Base-by-base conservation (phyloP, 2,113 vertebrate species). In the Pimephales promelas region DNA sequence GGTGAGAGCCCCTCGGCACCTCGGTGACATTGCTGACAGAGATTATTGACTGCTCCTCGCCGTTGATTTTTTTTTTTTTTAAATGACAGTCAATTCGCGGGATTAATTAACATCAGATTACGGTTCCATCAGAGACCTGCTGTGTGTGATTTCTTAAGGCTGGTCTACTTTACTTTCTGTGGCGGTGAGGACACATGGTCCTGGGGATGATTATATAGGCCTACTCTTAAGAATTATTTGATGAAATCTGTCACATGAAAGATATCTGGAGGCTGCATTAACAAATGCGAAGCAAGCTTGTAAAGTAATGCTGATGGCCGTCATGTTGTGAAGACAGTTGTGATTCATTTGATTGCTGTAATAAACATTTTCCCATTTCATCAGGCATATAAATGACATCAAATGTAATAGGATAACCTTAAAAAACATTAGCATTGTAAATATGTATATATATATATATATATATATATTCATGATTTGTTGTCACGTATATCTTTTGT, bases 71-170 rank as follows among this genome's bases (percentile, higher is more conserved):
- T 49, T 24, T 66, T 82, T 49, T 49, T 49, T 49, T 34, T 57
- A 24, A 81, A 77, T 16, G 66, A 31, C 62, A 78, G 61, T 81
- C 71, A 84, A 79, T 85, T 79, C 79, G 59, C 22, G 10, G 73
- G 81, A 87, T 85, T 88, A 88, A 88, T 88, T 83, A 88, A 77
- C 81, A 84, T 82, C 73, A 73, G 84, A 86, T 88, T 87, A 83
- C 59, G 28, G 83, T 49, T 47, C n/a, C 84, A 80, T 85, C 61
- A 36, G 56, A 83, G 84, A 85, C 77, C 83, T 85, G 83, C 83
- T 73, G 79, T 64, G 68, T 59, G 57, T 22, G 68, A 31, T 49
- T 62, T 79, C 5, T 72, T 49, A 61, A 52, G 9, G 22, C 24
- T 78, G 24, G 62, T 6, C 24, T 45, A n/a, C 43, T 66, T 75